Percentiles rank a stretch among this genome's conserved stretches.
These are phyloP conservation scores for Bettongia penicillata DNA, from an alignment of 2,113 vertebrate species.

Conservation along the genomic window DNA sequence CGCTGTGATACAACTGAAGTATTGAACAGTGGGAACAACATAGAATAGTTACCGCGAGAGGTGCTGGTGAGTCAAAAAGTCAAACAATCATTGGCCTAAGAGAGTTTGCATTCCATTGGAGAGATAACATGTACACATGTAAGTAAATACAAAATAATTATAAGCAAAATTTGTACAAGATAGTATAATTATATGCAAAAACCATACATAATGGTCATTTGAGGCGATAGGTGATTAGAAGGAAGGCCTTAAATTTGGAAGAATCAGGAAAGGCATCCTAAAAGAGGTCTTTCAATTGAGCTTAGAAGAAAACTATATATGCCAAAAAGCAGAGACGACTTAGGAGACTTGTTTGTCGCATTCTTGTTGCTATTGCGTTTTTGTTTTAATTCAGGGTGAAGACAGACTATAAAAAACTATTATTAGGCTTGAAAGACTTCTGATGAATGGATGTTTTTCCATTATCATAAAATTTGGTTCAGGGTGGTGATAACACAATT, in stretches of 20 bases:
- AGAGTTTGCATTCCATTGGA: background rate
- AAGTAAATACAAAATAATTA: background rate
- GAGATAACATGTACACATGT: background rate
- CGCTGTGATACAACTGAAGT: too few species aligned
- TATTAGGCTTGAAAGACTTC: background rate
- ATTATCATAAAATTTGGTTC: conserved; percentile 12
- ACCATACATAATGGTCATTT: background rate
- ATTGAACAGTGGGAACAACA: too few species aligned
- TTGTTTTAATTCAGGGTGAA: background rate
- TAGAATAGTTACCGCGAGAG: too few species aligned
- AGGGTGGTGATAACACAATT: background rate
- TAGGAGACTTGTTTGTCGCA: background rate
- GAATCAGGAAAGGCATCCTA: background rate
- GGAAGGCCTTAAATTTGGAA: background rate
- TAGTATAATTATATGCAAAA: background rate
- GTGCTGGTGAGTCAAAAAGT: background rate
- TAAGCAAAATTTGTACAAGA: background rate
- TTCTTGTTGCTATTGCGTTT: background rate
- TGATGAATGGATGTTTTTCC: conserved; percentile 18
- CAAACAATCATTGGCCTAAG: background rate
- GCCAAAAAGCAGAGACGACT: background rate
- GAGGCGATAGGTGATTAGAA: background rate
- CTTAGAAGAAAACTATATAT: background rate
- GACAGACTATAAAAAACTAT: background rate
- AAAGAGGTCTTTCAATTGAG: background rate